Evolutionary conservation across 2,113 vertebrate species (phyloP), one percentile per base, ranked within the genome.

Genomic region (Gymnocephalus cernua): DNA sequence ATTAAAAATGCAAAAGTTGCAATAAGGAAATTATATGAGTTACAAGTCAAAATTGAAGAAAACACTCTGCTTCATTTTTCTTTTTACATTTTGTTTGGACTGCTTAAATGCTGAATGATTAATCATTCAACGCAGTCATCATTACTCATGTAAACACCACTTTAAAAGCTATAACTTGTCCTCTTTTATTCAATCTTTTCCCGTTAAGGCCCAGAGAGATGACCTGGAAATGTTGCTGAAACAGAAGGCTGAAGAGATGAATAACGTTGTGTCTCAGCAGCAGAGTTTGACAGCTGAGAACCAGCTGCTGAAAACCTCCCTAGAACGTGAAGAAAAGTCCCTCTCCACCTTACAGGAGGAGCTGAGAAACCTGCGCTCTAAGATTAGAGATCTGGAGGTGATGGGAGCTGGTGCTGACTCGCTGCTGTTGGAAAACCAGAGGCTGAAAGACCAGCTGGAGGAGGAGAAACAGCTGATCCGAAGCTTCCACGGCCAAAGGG

Each of bases 241-340:
- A 47, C 87, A 93, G 79, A 94, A 93, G 2, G 87, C 93, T 10
- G 86, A 93, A 67, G 95, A 96, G 79, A 96, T 93, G 80, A 92
- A 81, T 14, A 82, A 94, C 61, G 94, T 95, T 77, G 91, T 95
- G 86, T 95, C 92, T 73, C 93, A 93, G 85, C 96, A 96, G 77
- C 93, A 91, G 63, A 93, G 69, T 57, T 90, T 98, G 79, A 91
- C 91, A 57, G 91, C 83, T 54, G 97, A 98, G 93, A 99, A 98
- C 90, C 94, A 94, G 80, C 91, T 92, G 61, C 91, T 99, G 88
- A 95, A 95, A 88, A 93, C 82, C 66, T 96, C 96, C 38, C 89
- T 99, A 76, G 94, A 97, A 76, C 96, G 89, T 7, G 96, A 97
- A 88, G 96, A 97, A 86, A 94, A 92, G 78, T 95, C 96, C 4